Conservation (phyloP, 2,797 vertebrate species). For the Loris lydekkerianus region DNA sequence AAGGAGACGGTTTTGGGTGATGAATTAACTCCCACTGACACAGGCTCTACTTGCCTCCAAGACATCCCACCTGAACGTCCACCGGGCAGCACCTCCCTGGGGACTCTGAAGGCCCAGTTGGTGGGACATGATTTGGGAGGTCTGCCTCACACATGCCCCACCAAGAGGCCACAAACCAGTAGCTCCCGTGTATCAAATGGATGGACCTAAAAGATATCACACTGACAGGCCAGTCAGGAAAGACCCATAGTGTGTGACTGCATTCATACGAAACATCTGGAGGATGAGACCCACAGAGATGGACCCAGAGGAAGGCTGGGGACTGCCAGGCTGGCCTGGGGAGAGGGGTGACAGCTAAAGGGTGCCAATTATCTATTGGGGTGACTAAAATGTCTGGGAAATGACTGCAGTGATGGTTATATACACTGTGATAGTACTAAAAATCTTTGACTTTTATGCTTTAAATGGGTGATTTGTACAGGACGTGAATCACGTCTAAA, state of each 20-base stretch:
- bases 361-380: neutral
- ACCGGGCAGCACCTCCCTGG: neutral
- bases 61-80: fast-evolving
- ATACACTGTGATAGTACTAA: neutral
- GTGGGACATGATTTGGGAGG: neutral
- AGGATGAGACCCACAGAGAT: neutral
- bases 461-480: too few species aligned
- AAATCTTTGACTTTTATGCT: neutral
- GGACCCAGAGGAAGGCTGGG: neutral
- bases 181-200: neutral
- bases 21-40: neutral
- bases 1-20: neutral
- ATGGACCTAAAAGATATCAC: neutral
- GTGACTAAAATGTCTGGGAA: too few species aligned
- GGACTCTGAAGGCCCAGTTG: neutral
- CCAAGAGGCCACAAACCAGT: neutral
- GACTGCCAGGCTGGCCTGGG: neutral
- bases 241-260: neutral
- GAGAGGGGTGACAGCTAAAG: neutral
- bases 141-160: neutral
- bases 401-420: too few species aligned
- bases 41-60: fast-evolving
- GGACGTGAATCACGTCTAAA: neutral
- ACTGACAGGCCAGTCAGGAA: neutral
- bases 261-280: neutral